A percentile compares a stretch with the other conserved stretches of the same genome.
Evolutionary conservation across 2,113 vertebrate genomes (phyloP).

Genomic region (Microcebus lehilahytsara): DNA sequence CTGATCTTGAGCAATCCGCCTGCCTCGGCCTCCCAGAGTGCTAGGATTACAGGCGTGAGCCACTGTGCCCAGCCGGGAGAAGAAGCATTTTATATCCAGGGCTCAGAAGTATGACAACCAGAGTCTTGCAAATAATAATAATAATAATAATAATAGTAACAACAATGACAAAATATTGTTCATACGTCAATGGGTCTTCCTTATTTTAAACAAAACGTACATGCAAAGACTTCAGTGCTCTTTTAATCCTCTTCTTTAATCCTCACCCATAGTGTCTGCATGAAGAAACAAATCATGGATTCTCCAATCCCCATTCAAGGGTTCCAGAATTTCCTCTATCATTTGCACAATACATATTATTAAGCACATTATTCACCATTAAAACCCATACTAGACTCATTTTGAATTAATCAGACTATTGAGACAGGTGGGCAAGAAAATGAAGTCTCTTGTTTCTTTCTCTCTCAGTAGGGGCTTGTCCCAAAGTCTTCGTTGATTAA

Average conservation of each 20-base stretch:
- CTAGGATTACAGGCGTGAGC: too few relatives aligned
- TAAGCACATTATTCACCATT: background rate
- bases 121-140: slow-evolving; percentile 19
- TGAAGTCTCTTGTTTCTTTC: background rate
- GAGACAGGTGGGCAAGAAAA: background rate
- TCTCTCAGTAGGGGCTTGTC: background rate
- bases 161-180: background rate
- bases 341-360: background rate
- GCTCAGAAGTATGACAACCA: background rate
- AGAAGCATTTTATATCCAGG: background rate
- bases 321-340: background rate
- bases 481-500: background rate
- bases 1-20: too few relatives aligned
- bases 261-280: background rate
- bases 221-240: background rate
- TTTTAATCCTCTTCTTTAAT: background rate
- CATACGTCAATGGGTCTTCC: background rate
- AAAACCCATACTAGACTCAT: background rate
- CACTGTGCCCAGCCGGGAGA: background rate
- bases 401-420: background rate
- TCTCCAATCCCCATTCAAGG: background rate
- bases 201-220: background rate
- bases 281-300: background rate
- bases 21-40: too few relatives aligned
- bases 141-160: background rate